Percentiles rank a stretch among this genome's conserved stretches.
phyloP scores from a whole-genome alignment of 2,113 vertebrate genomes.

The Seriola quinqueradiata region DNA sequence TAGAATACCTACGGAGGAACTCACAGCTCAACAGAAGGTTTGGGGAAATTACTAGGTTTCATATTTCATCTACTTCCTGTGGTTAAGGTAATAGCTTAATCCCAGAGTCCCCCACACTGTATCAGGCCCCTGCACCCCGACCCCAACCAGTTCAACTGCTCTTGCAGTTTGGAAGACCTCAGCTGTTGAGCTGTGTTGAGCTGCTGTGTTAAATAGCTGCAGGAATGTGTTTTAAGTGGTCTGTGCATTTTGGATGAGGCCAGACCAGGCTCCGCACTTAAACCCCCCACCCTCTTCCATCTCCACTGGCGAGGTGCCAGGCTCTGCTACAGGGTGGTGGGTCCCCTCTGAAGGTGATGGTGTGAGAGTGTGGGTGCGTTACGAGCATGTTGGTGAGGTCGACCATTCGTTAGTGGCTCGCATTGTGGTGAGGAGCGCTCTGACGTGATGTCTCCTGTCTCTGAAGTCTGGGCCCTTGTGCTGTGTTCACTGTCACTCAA shows the following conservation, averaged over 20 bases:
- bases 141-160: slow-evolving; percentile 50
- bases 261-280: slow-evolving; percentile 60
- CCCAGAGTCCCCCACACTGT: slow-evolving; percentile 50
- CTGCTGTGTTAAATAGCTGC: slow-evolving; percentile 75
- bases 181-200: slow-evolving; percentile 75
- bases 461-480: slow-evolving; percentile 43
- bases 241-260: slow-evolving; percentile 69
- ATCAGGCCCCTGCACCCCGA: slow-evolving; percentile 46
- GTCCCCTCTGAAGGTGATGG: slow-evolving; percentile 70
- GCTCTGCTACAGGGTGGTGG: slow-evolving; percentile 70
- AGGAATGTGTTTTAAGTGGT: slow-evolving; percentile 85
- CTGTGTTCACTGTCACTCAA: slow-evolving; percentile 57
- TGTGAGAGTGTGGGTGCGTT: slow-evolving; percentile 53
- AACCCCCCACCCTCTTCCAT: slow-evolving; percentile 44
- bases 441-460: slow-evolving; percentile 72
- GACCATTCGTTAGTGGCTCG: slow-evolving; percentile 67
- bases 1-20: slow-evolving; percentile 14
- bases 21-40: slow-evolving; percentile 19
- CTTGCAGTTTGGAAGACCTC: slow-evolving; percentile 68
- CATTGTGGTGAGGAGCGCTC: slow-evolving; percentile 58
- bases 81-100: slow-evolving; percentile 72
- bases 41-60: slow-evolving; percentile 53
- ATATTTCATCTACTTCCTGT: slow-evolving; percentile 67
- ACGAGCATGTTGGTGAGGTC: slow-evolving; percentile 39
- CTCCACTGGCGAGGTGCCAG: slow-evolving; percentile 72